Conservation (phyloP, 1,140 invertebrate genomes). For the Diploscapter pachys region DNA sequence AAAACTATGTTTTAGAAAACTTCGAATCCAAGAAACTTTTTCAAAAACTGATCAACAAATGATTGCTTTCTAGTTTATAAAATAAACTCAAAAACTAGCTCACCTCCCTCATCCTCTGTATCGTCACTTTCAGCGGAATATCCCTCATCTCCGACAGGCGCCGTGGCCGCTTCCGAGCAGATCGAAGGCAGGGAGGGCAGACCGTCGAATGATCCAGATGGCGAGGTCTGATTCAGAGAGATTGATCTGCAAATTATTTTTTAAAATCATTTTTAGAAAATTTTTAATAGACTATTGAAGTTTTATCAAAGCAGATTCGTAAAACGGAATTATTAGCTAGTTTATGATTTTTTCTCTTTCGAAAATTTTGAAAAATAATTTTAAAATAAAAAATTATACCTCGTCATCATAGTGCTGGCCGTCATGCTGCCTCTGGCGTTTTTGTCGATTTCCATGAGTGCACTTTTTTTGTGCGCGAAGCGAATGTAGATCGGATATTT, state of each 20-base stretch:
- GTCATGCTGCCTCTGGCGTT: background rate
- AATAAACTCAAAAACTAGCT: background rate
- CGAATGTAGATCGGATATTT: slow-evolving; percentile 57
- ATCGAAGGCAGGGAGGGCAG: slow-evolving; percentile 15
- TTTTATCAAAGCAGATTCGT: too few relatives aligned
- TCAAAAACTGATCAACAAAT: background rate
- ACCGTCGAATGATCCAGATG: slow-evolving; percentile 17
- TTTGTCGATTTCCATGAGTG: slow-evolving; percentile 21
- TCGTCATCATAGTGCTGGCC: slow-evolving; percentile 1
- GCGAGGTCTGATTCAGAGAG: slow-evolving; percentile 10
- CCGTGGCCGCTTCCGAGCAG: slow-evolving; percentile 19
- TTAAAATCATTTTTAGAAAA: background rate
- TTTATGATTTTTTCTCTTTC: too few relatives aligned
- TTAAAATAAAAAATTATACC: slow-evolving; percentile 6
- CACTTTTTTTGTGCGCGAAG: slow-evolving; percentile 32
- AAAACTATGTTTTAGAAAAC: too few relatives aligned
- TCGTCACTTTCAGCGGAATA: slow-evolving; percentile 35
- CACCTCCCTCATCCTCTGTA: slow-evolving; percentile 29
- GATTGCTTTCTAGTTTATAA: too few relatives aligned
- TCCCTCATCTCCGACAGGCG: slow-evolving; percentile 31
- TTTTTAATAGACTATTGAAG: too few relatives aligned
- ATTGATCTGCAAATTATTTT: slow-evolving; percentile 8
- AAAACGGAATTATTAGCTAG: too few relatives aligned
- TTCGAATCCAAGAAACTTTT: too few relatives aligned
- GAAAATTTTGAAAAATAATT: too few relatives aligned